Base-by-base conservation (phyloP, 2,888 invertebrate genomes). In the Acheta domesticus region DNA sequence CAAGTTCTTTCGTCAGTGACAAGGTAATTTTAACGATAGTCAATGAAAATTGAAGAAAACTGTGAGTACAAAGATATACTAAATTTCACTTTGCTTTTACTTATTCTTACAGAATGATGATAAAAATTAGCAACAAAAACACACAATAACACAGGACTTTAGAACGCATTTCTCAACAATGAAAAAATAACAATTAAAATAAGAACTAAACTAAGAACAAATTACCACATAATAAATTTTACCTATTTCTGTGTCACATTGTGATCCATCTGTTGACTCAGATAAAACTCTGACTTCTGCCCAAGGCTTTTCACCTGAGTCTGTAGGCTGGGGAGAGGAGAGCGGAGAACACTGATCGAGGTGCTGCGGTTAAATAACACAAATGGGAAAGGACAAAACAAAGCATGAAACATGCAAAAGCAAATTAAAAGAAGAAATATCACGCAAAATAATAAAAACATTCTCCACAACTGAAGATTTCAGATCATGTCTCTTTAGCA, bases 211-310 rank as follows among this genome's bases (percentile, higher is more conserved):
- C 36, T 36, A 36, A 36, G 36, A 36, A 36, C 36, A 36, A 36
- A 36, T 36, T 36, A 36, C 36, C 36, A 36, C 5, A 36, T 36
- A 36, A 36, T 36, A 36, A 36, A 36, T 36, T 36, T 79, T 79
- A 79, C 80, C 79, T 74, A 79, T 49, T 75, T 79, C 48, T 19
- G 76, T 79, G n/a, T 50, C 75, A 19, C 74, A n/a, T 62, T 62
- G 49, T 19, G 36, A 12, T 36, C 78, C 78, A n/a, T 79, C 36
- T 48, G 36, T 62, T 49, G 75, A 21, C 16, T 79, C 77, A 23
- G 79, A 74, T 21, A 79, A 77, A 75, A 79, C 75, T 49, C 79
- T 73, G 62, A 80, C 75, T 50, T 80, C 80, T 50, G 62, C 74
- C 79, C 79, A 79, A 23, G 80, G n/a, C 48, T 77, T 77, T 36